phyloP scores from a whole-genome alignment of 2,797 vertebrate species.

The Typhlichthys eigenmanni region DNA sequence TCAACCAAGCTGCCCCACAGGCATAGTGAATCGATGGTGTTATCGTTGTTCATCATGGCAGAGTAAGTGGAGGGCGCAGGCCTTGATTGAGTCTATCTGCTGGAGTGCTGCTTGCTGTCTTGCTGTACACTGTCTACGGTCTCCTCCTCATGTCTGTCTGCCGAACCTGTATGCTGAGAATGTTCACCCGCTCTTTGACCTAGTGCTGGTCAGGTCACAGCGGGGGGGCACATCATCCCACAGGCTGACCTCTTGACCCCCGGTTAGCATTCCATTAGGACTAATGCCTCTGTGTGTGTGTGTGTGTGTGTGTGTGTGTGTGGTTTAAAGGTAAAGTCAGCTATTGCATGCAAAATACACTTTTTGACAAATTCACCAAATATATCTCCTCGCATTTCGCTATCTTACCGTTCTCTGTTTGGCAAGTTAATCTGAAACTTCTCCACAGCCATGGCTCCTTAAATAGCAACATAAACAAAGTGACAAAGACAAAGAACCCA shows the following conservation, averaged over 20 bases:
- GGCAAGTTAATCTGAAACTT: too few species aligned
- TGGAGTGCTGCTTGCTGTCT: conserved; percentile 26
- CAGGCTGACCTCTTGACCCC: conserved; percentile 51
- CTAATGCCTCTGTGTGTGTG: conserved; percentile 20
- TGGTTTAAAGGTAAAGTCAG: conserved; percentile 7
- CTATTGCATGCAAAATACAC: not conserved
- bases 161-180: conserved; percentile 18
- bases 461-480: too few species aligned
- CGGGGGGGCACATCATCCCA: conserved; percentile 37
- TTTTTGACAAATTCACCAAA: not conserved
- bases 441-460: too few species aligned
- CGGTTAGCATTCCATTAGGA: conserved; percentile 26
- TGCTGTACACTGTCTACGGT: conserved; percentile 27
- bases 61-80: conserved; percentile 34
- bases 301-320: conserved; percentile 30
- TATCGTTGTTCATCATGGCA: conserved; percentile 52
- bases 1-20: conserved; percentile 21
- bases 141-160: not conserved
- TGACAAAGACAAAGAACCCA: too few species aligned
- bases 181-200: conserved; percentile 28
- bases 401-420: too few species aligned
- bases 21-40: conserved; percentile 31
- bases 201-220: conserved; percentile 21
- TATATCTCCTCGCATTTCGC: too few species aligned
- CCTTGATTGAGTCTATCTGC: conserved; percentile 49